Conservation (phyloP, 2,888 invertebrate species). For the Drepanosiphum platanoidis region DNA sequence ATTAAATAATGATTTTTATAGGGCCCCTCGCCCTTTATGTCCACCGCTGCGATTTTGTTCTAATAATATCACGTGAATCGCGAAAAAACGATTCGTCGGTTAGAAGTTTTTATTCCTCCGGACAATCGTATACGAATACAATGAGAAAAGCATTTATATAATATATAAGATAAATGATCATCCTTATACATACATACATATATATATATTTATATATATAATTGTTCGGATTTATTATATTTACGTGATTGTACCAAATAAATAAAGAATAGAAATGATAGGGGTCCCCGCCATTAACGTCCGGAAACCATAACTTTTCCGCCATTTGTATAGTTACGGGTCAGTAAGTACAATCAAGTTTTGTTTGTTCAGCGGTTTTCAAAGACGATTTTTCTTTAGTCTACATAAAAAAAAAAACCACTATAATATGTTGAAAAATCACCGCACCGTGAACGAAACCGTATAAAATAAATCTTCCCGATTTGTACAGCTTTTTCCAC, state of each 20-base stretch:
- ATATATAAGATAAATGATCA: slow-evolving; percentile 35
- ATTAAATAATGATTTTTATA: no score
- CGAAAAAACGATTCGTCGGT: not conserved
- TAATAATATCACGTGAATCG: no score
- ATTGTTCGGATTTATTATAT: slow-evolving; percentile 40
- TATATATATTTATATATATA: slow-evolving; percentile 22
- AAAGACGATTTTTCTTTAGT: slow-evolving; percentile 61
- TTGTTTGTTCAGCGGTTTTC: slow-evolving; percentile 57
- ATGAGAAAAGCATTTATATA: not conserved
- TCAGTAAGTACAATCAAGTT: slow-evolving; percentile 61
- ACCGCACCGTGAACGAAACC: slow-evolving; percentile 61
- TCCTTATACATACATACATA: not conserved
- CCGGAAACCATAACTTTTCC: slow-evolving; percentile 62
- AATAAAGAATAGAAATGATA: slow-evolving; percentile 33
- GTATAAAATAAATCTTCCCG: slow-evolving; percentile 59
- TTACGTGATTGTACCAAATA: slow-evolving; percentile 26
- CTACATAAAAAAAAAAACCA: slow-evolving; percentile 27
- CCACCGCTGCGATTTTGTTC: no score
- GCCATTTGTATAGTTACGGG: slow-evolving; percentile 58
- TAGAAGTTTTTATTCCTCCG: not conserved
- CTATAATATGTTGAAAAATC: slow-evolving; percentile 49
- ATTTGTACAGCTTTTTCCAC: slow-evolving; percentile 29
- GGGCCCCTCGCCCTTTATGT: no score
- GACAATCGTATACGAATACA: not conserved
- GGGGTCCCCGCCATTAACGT: slow-evolving; percentile 48